Percentiles rank a stretch among this genome's conserved stretches.
phyloP scores from a whole-genome alignment of 2,113 vertebrate species.

The Vidua macroura region DNA sequence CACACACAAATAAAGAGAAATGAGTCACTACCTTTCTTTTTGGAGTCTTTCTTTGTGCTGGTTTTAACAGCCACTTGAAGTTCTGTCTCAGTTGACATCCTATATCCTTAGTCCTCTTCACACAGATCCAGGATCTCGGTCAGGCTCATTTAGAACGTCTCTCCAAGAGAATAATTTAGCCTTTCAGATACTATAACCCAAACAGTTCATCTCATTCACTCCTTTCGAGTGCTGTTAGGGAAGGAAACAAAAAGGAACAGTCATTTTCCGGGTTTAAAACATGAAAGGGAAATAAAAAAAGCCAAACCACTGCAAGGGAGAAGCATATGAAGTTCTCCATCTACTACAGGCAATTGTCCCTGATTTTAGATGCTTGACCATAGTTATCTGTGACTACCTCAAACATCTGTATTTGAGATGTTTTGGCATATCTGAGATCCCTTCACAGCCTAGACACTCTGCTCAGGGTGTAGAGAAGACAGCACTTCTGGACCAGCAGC shows the following conservation, averaged over 20 bases:
- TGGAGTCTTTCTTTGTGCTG: conserved; percentile 97
- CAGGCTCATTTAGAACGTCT: conserved; percentile 94
- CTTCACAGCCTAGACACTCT: neutral
- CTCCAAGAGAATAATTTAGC: conserved; percentile 79
- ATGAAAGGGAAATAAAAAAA: neutral
- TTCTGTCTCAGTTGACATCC: conserved; percentile 99
- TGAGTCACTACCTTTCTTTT: conserved; percentile 88
- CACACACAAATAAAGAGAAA: neutral
- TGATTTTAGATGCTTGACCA: neutral
- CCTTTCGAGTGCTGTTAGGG: conserved; percentile 77
- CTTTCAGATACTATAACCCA: conserved; percentile 82
- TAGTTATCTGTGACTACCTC: neutral
- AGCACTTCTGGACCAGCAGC: neutral
- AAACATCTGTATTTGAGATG: neutral
- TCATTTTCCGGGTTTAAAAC: neutral
- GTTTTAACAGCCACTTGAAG: conserved; percentile 98
- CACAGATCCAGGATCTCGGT: conserved; percentile 85
- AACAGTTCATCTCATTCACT: conserved; percentile 88
- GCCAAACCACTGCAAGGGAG: neutral
- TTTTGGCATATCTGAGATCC: neutral
- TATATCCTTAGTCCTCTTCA: conserved; percentile 93
- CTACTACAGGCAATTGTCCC: neutral
- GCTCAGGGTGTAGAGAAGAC: neutral
- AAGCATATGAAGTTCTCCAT: neutral
- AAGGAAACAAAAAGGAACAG: conserved; percentile 37